phyloP scores from a whole-genome alignment of 1,140 invertebrate genomes.

The Drosophila willistoni region DNA sequence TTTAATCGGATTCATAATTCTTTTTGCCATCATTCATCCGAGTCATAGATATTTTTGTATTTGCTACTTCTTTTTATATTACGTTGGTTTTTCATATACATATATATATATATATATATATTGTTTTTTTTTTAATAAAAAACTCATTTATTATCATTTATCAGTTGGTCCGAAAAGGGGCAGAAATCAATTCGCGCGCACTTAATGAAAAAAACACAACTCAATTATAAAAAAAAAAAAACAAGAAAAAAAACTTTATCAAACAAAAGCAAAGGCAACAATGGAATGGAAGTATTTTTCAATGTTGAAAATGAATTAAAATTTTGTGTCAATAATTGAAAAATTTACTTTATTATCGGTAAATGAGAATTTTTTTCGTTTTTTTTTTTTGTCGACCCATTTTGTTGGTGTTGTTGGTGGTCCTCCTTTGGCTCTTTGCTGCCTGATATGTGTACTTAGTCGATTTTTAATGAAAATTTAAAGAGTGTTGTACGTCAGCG shows the following conservation, averaged over 20 bases:
- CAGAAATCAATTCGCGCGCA: slow-evolving; percentile 74
- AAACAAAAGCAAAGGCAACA: slow-evolving; percentile 17
- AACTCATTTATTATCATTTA: slow-evolving; percentile 77
- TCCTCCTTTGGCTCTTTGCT: not conserved
- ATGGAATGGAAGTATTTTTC: slow-evolving; percentile 52
- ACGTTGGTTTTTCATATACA: not conserved
- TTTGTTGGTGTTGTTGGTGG: not conserved
- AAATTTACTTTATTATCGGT: slow-evolving; percentile 64
- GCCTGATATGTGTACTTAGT: slow-evolving; percentile 37
- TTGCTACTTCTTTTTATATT: not conserved
- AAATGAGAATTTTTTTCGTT: slow-evolving; percentile 43
- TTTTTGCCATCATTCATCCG: slow-evolving; percentile 32
- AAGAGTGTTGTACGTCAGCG: slow-evolving; percentile 17
- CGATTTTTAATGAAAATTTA: slow-evolving; percentile 53
- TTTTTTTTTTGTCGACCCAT: slow-evolving; percentile 20
- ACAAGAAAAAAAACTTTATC: slow-evolving; percentile 71
- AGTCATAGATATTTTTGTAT: slow-evolving; percentile 11
- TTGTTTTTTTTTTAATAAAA: slow-evolving; percentile 37
- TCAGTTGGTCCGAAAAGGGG: slow-evolving; percentile 63
- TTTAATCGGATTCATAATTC: slow-evolving; percentile 33
- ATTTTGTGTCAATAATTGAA: slow-evolving; percentile 67
- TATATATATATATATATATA: not conserved
- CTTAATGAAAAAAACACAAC: slow-evolving; percentile 79
- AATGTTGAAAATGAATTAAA: slow-evolving; percentile 74
- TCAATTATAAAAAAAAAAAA: slow-evolving; percentile 66